These are phyloP conservation scores for Operophtera brumata DNA, from an alignment of 2,888 invertebrate species.

Conservation along the genomic window DNA sequence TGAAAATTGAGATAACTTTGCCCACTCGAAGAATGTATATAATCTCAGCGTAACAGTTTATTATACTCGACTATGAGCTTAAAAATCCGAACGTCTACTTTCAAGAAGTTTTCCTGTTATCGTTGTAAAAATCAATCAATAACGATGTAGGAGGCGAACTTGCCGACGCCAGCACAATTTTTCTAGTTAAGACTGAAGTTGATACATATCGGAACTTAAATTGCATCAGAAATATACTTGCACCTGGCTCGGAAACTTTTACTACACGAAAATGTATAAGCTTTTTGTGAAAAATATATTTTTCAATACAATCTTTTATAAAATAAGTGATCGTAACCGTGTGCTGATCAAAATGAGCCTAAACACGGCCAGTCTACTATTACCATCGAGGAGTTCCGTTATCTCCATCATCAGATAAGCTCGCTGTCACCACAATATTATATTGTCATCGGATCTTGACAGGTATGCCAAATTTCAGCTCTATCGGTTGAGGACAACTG, in stretches of 20 bases:
- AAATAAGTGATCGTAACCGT: no score
- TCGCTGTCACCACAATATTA: no score
- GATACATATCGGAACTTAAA: slow-evolving; percentile 1
- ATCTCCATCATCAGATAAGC: no score
- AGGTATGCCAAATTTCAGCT: no score
- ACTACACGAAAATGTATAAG: not conserved
- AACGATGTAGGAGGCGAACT: slow-evolving; percentile 6
- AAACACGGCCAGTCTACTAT: no score
- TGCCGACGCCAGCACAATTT: slow-evolving; percentile 5
- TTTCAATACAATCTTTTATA: no score
- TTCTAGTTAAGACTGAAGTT: slow-evolving; percentile 10
- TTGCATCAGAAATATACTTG: not conserved
- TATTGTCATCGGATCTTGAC: no score
- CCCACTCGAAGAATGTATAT: slow-evolving; percentile 27
- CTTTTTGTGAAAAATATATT: no score
- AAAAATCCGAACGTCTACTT: slow-evolving; percentile 15
- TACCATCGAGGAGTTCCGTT: no score
- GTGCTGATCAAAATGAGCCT: no score
- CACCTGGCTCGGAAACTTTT: not conserved
- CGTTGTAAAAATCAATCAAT: slow-evolving; percentile 14
- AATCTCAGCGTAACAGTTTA: slow-evolving; percentile 16
- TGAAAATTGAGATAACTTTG: slow-evolving; percentile 23
- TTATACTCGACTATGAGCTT: slow-evolving; percentile 10
- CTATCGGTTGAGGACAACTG: no score
- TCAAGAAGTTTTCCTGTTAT: slow-evolving; percentile 6